Percentiles rank a stretch among this genome's conserved stretches.
Conservation (phyloP, 2,797 vertebrate genomes). For the Micropoecilia bifurca region DNA sequence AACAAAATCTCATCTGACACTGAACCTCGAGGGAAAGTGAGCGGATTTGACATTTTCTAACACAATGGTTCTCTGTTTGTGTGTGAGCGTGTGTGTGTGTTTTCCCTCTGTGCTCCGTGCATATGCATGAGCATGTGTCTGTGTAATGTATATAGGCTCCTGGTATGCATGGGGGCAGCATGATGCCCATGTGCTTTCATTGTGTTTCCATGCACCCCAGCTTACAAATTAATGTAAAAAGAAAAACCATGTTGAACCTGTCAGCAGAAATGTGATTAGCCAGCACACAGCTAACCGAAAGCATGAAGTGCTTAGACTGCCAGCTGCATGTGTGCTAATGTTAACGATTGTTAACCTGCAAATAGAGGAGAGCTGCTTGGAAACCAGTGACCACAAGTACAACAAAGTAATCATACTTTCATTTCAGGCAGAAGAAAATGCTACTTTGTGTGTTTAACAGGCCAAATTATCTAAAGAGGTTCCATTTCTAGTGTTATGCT, state of each 20-base stretch:
- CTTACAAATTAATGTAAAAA: constrained; percentile 40
- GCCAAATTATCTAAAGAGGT: not conserved
- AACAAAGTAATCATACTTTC: not conserved
- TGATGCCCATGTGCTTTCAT: not conserved
- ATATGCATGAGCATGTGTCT: constrained; percentile 25
- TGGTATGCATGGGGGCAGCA: not conserved
- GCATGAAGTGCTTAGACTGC: constrained; percentile 47
- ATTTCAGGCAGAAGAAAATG: not conserved
- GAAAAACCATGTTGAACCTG: constrained; percentile 37
- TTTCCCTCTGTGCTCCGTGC: not conserved
- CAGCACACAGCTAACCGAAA: constrained; percentile 53
- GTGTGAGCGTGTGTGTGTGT: constrained; percentile 8
- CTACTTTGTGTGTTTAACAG: not conserved
- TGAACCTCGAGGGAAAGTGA: constrained; percentile 51
- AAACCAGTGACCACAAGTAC: not conserved
- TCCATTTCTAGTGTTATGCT: not conserved
- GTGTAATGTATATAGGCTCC: constrained; percentile 9
- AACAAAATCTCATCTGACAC: constrained; percentile 60
- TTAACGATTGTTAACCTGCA: constrained; percentile 39
- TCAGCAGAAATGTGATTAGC: constrained; percentile 65
- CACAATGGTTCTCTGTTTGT: constrained; percentile 17
- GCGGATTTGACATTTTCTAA: constrained; percentile 49
- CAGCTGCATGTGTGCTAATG: constrained; percentile 21
- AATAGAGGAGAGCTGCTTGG: constrained; percentile 17
- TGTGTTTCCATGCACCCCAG: constrained; percentile 14